Conservation (phyloP, 2,797 vertebrate genomes). For the Dicrostonyx torquatus region DNA sequence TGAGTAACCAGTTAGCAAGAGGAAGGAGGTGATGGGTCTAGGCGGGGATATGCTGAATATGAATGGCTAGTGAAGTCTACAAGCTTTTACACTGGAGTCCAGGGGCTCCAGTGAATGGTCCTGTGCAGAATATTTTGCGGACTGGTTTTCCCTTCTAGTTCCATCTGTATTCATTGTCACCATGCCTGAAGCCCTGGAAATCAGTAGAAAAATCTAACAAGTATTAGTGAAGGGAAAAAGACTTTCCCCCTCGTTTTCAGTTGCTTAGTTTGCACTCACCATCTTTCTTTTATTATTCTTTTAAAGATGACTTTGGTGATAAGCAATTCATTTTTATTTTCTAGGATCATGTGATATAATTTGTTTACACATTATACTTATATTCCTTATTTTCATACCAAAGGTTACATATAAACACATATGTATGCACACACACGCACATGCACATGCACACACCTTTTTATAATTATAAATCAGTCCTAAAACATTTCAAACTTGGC, state of each 20-base stretch:
- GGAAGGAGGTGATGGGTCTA: neutral
- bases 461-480: neutral
- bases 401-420: neutral
- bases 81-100: too few species aligned
- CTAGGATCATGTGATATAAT: neutral
- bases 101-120: neutral
- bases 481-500: neutral
- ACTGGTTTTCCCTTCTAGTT: neutral
- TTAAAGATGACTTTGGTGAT: neutral
- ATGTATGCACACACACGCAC: neutral
- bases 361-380: conserved; percentile 9
- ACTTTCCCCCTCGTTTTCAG: neutral
- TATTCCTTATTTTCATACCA: neutral
- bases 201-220: neutral
- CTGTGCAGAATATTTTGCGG: neutral
- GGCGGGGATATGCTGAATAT: too few species aligned
- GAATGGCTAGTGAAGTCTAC: neutral
- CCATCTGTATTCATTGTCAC: neutral
- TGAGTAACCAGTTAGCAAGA: neutral
- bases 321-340: neutral
- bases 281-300: neutral
- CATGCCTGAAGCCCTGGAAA: neutral
- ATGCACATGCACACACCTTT: neutral
- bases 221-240: neutral
- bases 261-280: neutral